A percentile compares a stretch with the other conserved stretches of the same genome.
Evolutionary conservation across 1,140 invertebrate genomes (phyloP).

Genomic region (Drosophila mojavensis): DNA sequence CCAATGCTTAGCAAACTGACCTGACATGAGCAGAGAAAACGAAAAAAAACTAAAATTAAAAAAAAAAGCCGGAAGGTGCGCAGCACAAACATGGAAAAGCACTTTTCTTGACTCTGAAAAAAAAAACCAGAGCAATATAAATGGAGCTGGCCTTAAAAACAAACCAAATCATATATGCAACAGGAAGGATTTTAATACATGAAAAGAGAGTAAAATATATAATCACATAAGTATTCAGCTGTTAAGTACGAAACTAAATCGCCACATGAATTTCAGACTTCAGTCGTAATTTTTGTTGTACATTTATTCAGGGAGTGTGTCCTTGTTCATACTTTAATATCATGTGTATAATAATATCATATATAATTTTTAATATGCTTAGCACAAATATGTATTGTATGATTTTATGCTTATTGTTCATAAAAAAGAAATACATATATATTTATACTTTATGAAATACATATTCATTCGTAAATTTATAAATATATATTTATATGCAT

Average conservation of each 20-base stretch:
- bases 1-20: not conserved
- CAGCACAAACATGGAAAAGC: conserved; percentile 2
- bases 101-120: not conserved
- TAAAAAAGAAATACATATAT: too few species aligned
- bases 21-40: not conserved
- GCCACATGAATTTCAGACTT: too few species aligned
- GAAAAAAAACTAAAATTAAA: not conserved
- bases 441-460: too few species aligned
- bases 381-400: too few species aligned
- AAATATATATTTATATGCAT: too few species aligned
- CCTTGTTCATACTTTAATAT: too few species aligned
- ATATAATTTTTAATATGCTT: too few species aligned
- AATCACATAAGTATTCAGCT: not conserved
- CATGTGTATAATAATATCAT: too few species aligned
- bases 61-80: not conserved
- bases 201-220: not conserved
- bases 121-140: not conserved
- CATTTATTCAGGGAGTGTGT: not conserved
- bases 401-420: too few species aligned
- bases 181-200: not conserved
- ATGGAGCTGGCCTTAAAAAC: not conserved
- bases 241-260: not conserved
- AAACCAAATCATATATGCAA: not conserved
- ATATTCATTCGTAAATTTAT: too few species aligned
- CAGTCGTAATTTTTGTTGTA: not conserved